Base-by-base conservation (phyloP, 2,113 vertebrate species). In the Clarias macrocephalus region DNA sequence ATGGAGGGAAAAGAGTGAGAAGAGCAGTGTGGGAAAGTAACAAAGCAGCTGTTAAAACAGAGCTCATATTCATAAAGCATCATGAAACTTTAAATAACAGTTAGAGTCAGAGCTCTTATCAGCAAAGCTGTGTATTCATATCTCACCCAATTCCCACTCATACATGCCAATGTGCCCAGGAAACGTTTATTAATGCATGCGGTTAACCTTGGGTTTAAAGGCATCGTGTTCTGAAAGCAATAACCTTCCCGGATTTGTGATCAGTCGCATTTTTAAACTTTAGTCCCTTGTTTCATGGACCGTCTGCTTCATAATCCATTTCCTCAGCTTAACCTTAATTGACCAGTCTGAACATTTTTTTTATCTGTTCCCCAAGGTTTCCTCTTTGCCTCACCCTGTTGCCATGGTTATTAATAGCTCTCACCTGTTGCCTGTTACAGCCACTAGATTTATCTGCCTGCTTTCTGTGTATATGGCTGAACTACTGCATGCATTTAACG, bases 21-120 rank as follows among this genome's bases (percentile, higher is more conserved):
- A 82, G 86, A 89, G 88, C 89, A 56, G 73, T 80, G 63, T 73
- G 88, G 30, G 70, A 87, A 77, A n/a, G 59, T 30, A 86, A 59
- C 30, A 83, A 48, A 48, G 48, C 68, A 73, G 42, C n/a, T 75
- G 56, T 48, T 60, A 75, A 62, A 81, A 86, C 52, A 72, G 68
- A 56, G 42, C 16, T 25, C 5, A n/a, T 86, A 48, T 57, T n/a
- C 75, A 80, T 72, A 54, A 16, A 75, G 70, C 82, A 72, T 80
- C 89, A 89, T 84, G 89, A 91, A 91, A 91, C 89, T 91, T 88
- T 92, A 87, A 92, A 92, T 90, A 90, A 89, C 79, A 85, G 88
- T 89, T 90, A 91, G 85, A 83, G 70, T 72, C 62, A 82, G 91
- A 86, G 63, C 84, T 92, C 91, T 90, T 91, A 85, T 48, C 25